Conservation (phyloP, 2,113 vertebrate genomes). For the Rousettus leschenaultii region DNA sequence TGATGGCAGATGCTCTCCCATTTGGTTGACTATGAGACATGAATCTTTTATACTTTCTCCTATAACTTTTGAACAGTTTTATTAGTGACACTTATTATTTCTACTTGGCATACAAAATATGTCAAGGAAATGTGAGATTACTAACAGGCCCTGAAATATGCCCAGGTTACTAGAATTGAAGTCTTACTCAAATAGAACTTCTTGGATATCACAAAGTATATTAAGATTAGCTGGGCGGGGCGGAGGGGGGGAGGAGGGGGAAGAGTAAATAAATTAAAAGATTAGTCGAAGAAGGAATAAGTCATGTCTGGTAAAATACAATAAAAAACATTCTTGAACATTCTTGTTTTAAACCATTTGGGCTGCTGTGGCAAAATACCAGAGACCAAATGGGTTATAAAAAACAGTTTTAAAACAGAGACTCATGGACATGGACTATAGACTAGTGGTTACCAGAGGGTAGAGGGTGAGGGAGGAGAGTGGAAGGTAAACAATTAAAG, state of each 20-base stretch:
- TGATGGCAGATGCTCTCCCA: background rate
- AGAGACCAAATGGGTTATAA: background rate
- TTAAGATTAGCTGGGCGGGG: background rate
- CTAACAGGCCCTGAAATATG: background rate
- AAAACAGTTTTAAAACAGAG: background rate
- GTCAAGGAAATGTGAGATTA: background rate
- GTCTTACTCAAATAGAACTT: background rate
- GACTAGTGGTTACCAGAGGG: too few relatives aligned
- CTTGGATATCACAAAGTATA: background rate
- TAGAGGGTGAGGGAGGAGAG: too few relatives aligned
- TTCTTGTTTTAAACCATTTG: background rate
- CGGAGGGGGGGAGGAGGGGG: rapidly evolving
- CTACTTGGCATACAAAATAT: background rate
- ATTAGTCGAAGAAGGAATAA: background rate
- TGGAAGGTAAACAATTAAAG: too few relatives aligned
- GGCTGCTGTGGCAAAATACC: too few relatives aligned
- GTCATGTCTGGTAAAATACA: background rate
- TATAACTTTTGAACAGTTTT: background rate
- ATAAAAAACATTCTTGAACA: background rate
- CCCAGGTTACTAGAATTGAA: background rate
- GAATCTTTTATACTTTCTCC: background rate
- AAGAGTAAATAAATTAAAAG: too few relatives aligned
- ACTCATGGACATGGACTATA: too few relatives aligned
- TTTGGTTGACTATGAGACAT: background rate
- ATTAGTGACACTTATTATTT: background rate